Conservation (phyloP, 2,113 vertebrate species). For the Heteronetta atricapilla region DNA sequence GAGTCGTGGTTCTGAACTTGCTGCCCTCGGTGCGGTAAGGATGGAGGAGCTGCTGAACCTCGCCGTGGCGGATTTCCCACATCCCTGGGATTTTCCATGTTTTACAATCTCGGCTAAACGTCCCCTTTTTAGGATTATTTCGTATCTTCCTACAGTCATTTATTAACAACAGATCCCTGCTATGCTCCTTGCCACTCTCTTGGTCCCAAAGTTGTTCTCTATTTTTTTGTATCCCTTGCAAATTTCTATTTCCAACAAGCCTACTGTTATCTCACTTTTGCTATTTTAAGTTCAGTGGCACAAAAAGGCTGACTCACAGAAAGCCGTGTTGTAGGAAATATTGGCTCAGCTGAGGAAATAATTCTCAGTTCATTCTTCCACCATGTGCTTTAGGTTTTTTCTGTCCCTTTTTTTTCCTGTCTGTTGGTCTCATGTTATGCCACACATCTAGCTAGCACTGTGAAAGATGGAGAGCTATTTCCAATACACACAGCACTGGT, state of each 20-base stretch:
- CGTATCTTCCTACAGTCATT: background rate
- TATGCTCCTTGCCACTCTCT: background rate
- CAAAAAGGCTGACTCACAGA: conserved; percentile 69
- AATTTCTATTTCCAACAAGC: conserved; percentile 47
- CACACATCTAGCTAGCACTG: background rate
- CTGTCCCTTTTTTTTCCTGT: background rate
- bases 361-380: conserved; percentile 51
- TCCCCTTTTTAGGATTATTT: background rate
- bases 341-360: conserved; percentile 56
- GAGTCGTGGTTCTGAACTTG: background rate
- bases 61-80: rapidly evolving
- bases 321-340: conserved; percentile 61
- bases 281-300: conserved; percentile 62
- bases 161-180: background rate
- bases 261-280: conserved; percentile 55
- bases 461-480: conserved; percentile 9
- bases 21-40: background rate
- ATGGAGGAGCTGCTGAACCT: background rate
- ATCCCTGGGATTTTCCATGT: background rate
- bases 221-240: background rate
- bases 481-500: background rate
- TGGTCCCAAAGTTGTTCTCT: background rate
- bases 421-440: background rate
- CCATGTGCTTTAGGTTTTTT: background rate
- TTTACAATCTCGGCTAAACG: background rate